Evolutionary conservation across 2,797 vertebrate genomes (phyloP).

Genomic region (Coccyzus lansbergi): DNA sequence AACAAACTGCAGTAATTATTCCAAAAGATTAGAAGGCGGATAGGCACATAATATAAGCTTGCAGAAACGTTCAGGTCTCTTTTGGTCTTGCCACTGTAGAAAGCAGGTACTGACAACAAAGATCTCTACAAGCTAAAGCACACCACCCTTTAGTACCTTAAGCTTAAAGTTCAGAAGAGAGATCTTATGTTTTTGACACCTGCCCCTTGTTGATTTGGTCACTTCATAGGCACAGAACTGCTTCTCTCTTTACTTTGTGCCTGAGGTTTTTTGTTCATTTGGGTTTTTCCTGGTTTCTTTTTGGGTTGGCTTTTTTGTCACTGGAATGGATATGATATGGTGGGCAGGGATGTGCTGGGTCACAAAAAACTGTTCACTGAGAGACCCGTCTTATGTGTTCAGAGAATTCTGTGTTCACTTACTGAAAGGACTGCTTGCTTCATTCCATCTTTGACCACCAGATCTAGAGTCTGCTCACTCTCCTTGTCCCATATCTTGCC

Average conservation of each 20-base stretch:
- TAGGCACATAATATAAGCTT: background rate
- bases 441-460: background rate
- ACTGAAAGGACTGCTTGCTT: background rate
- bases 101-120: background rate
- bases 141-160: background rate
- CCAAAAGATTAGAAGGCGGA: background rate
- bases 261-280: background rate
- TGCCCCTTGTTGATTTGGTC: accelerated
- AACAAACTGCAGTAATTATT: background rate
- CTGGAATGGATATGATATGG: background rate
- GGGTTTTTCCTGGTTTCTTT: background rate
- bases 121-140: background rate
- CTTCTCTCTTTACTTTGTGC: background rate
- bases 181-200: background rate
- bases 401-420: background rate
- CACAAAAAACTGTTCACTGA: background rate
- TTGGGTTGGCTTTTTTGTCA: background rate
- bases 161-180: background rate
- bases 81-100: background rate
- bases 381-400: background rate
- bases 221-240: background rate
- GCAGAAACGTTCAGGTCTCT: background rate
- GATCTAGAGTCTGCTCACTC: background rate
- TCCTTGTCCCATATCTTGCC: background rate
- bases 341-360: background rate